Evolutionary conservation across 2,113 vertebrate genomes (phyloP), one percentile per base, ranked within the genome.

Genomic region (Ranitomeya imitator): DNA sequence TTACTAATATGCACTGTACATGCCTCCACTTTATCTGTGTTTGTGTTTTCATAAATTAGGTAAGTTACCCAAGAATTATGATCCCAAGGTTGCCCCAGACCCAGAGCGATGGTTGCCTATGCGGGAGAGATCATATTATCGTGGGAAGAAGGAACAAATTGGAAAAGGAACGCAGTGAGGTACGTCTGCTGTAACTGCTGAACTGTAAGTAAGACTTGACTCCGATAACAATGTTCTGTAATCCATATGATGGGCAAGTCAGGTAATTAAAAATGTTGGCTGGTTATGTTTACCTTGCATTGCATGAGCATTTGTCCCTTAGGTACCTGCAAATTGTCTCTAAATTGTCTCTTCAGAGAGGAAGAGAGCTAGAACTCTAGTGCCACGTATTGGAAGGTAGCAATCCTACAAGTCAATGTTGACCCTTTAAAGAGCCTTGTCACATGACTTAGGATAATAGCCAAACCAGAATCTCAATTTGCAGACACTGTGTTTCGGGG

Each of bases 81-180:
- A 99, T 90, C 97, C 97, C 21, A 98, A 96, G 92, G 95, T 96
- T 11, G 96, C 96, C 81, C 97, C 98, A 0, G 98, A 99, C 92
- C 96, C 94, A 0, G 98, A 99, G 94, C 94, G 98, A 88, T 99
- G 98, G 98, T 91, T 99, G 82, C 98, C 98, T 6, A 99, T 99
- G 97, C 93, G 94, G 90, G 98, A 99, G 91, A 97, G 98, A 9
- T 95, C 98, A 12, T 99, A 98, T 84, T 99, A 99, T 90, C 95
- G 98, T 19, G 98, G 98, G 19, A 96, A 96, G 91, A 99, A 99
- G 97, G 98, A 99, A 89, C 97, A 97, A 90, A 94, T 99, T 65
- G 98, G 98, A 85, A 98, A 99, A 92, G 98, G 98, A 84, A 99
- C 98, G 2, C 98, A 99, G 92, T 98, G 98, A 90, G 94, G 98